Percentiles rank a stretch among this genome's conserved stretches.
Conservation (phyloP, 2,797 vertebrate species). For the Pseudocheirus occidentalis region DNA sequence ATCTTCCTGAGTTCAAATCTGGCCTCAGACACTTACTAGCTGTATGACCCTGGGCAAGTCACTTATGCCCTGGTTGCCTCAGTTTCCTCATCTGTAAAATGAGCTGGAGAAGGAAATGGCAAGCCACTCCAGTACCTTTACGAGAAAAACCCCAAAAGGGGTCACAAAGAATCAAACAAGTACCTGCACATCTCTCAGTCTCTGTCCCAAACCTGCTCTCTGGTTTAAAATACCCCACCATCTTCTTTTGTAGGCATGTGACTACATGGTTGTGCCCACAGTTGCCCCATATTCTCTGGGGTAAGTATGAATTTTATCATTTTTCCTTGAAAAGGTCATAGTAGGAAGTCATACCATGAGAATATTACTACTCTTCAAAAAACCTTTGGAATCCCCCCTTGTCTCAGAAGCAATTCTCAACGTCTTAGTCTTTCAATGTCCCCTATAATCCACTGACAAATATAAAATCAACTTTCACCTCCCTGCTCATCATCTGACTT, state of each 20-base stretch:
- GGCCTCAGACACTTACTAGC: background rate
- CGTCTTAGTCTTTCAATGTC: too few species aligned
- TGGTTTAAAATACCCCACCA: too few species aligned
- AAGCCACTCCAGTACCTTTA: background rate
- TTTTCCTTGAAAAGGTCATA: too few species aligned
- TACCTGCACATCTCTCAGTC: background rate
- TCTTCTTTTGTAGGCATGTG: background rate
- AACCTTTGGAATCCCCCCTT: too few species aligned
- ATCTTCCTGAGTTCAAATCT: background rate
- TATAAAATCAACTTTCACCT: too few species aligned
- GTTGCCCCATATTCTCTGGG: background rate
- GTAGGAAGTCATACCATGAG: too few species aligned
- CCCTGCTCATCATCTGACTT: too few species aligned
- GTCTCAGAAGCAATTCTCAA: too few species aligned
- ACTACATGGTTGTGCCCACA: background rate
- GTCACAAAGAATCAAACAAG: background rate
- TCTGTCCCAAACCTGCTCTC: background rate
- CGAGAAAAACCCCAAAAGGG: background rate
- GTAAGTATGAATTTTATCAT: background rate
- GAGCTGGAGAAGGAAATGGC: background rate
- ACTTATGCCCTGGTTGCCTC: background rate
- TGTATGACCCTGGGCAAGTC: background rate
- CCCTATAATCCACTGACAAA: too few species aligned
- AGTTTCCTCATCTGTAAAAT: background rate
- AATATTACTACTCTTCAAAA: too few species aligned